Evolutionary conservation across 2,797 vertebrate species (phyloP), one percentile per base, ranked within the genome.

Genomic region (Hephaestus fuliginosus): DNA sequence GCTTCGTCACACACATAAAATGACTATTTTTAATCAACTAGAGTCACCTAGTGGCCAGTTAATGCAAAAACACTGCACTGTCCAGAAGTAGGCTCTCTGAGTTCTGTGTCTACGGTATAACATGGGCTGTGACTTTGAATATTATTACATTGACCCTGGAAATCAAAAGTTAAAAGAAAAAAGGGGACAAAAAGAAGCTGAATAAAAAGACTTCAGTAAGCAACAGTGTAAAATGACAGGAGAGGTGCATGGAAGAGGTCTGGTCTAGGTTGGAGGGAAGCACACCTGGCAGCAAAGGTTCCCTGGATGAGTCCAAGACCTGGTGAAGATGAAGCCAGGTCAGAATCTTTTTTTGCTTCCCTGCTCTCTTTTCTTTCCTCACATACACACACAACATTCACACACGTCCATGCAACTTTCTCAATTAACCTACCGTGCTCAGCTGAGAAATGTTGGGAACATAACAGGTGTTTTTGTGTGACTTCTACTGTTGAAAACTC

Each of bases 241-340:
- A 81, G 25, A 28, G 63, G 76, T 62, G 82, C 49, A 83, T 39
- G 63, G 69, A 46, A 63, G 55, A 67, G 70, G 58, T 36, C 33
- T 36, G 33, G 33, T 36, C 33, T 85, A 57, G 70, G 44, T 70
- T 49, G 52, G 68, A 68, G 61, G 67, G 80, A 84, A 90, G 90
- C 95, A 96, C 93, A 97, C 96, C 96, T 97, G 95, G 87, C 79
- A 96, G 92, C 91, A 97, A 96, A 93, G 96, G 96, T 90, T 96
- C 95, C 95, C 94, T 96, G 93, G 94, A 91, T 67, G 94, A 95
- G 87, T 97, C 96, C 96, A 92, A 96, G 43, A 96, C 96, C 96
- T 97, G 94, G 92, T 94, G 89, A 93, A 95, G 93, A 96, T 90
- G 92, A 91, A 95, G 91, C 90, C 75, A 89, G 82, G 86, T 94